phyloP scores from a whole-genome alignment of 2,113 vertebrate genomes.

The Girardinichthys multiradiatus region DNA sequence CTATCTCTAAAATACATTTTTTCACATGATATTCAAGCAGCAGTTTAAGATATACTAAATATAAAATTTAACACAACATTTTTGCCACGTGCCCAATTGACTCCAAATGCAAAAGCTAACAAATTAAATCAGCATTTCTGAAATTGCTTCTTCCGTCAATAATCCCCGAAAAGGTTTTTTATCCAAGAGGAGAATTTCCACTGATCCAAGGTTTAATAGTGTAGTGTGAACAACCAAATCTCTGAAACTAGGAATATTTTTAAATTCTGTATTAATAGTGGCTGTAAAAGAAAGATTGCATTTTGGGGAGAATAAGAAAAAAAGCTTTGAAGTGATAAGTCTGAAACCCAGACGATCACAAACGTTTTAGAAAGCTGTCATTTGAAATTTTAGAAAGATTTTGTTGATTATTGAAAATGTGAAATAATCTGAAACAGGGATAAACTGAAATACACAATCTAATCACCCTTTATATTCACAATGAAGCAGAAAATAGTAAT shows the following conservation, averaged over 20 bases:
- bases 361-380: too few species aligned
- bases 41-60: neutral
- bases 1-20: neutral
- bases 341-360: too few species aligned
- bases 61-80: neutral
- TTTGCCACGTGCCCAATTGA: neutral
- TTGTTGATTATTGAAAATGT: neutral
- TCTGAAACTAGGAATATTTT: neutral
- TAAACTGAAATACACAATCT: neutral
- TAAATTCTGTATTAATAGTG: neutral
- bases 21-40: neutral
- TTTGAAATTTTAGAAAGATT: neutral
- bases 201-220: neutral
- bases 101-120: neutral
- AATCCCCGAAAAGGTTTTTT: neutral
- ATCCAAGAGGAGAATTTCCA: neutral
- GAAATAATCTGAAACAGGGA: neutral
- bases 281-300: neutral
- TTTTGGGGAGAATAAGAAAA: neutral
- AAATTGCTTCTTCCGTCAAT: neutral
- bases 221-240: neutral
- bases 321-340: too few species aligned
- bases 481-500: neutral
- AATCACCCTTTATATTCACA: neutral
- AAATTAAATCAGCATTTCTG: neutral